phyloP scores from a whole-genome alignment of 2,797 vertebrate genomes.

The Hephaestus fuliginosus region DNA sequence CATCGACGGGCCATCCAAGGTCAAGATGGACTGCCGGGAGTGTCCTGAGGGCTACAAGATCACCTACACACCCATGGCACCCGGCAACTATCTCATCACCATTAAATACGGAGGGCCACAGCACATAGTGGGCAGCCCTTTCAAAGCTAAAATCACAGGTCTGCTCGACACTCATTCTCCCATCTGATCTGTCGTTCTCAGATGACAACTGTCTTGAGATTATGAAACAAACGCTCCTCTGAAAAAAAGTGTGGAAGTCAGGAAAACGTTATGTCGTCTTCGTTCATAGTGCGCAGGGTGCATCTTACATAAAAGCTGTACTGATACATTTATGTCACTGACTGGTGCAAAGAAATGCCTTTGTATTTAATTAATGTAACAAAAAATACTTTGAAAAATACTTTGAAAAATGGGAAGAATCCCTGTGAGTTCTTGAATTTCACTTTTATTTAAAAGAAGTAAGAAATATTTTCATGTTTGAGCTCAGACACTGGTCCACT shows the following conservation, averaged over 20 bases:
- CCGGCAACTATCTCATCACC: constrained; percentile 97
- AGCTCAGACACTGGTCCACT: constrained; percentile 15
- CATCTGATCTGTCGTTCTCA: constrained; percentile 65
- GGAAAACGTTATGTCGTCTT: constrained; percentile 61
- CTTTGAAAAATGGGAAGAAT: constrained; percentile 31
- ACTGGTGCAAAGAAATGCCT: constrained; percentile 4
- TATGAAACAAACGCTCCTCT: constrained; percentile 58
- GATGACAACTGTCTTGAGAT: constrained; percentile 61
- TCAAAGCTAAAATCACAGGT: constrained; percentile 99
- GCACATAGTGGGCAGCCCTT: constrained; percentile 97
- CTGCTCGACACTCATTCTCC: constrained; percentile 55
- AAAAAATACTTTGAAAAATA: constrained; percentile 32
- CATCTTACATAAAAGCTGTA: constrained; percentile 51
- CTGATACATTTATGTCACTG: constrained; percentile 23
- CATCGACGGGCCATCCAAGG: constrained; percentile 97
- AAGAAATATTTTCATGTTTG: constrained; percentile 33
- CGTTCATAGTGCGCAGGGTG: constrained; percentile 31
- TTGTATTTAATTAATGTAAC: constrained; percentile 27
- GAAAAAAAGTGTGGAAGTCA: constrained; percentile 55
- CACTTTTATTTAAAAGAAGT: constrained; percentile 34
- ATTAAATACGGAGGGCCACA: constrained; percentile 97
- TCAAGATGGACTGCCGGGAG: constrained; percentile 96
- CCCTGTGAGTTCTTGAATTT: constrained; percentile 29
- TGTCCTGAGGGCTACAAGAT: constrained; percentile 94
- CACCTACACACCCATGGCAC: constrained; percentile 97